Conservation (phyloP, 2,113 vertebrate genomes). For the Platichthys stellatus region DNA sequence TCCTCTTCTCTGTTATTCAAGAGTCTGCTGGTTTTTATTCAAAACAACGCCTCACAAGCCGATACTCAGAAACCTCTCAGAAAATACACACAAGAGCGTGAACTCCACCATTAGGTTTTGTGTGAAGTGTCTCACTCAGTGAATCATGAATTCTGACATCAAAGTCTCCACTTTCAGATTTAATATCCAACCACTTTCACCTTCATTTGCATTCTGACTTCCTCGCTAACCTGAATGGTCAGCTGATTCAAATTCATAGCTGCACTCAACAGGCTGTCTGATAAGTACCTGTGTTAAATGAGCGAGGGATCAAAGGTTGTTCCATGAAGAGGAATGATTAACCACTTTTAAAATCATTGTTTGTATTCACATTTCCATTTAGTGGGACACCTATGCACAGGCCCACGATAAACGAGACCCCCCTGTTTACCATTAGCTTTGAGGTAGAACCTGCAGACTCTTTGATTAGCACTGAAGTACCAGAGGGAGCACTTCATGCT, state of each 20-base stretch:
- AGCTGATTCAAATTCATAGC: constrained; percentile 9
- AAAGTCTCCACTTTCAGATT: background rate
- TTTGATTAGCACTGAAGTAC: background rate
- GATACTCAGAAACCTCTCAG: background rate
- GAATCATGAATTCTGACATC: background rate
- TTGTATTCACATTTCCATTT: constrained; percentile 19
- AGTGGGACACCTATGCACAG: constrained; percentile 57
- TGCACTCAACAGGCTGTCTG: background rate
- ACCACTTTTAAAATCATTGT: background rate
- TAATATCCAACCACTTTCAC: background rate
- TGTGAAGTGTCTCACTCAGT: background rate
- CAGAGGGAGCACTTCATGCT: background rate
- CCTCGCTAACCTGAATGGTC: background rate
- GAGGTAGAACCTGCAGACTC: constrained; percentile 41
- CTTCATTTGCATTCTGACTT: background rate
- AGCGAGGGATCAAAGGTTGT: background rate
- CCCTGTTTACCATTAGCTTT: constrained; percentile 9
- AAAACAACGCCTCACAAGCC: background rate
- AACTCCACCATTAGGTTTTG: too few species aligned
- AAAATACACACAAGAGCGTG: too few species aligned
- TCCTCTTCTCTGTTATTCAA: background rate
- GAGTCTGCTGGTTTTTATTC: constrained; percentile 46
- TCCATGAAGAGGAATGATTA: background rate
- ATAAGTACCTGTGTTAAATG: background rate
- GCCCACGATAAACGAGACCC: constrained; percentile 13